Conservation (phyloP, 2,888 invertebrate genomes). For the Blomia tropicalis region DNA sequence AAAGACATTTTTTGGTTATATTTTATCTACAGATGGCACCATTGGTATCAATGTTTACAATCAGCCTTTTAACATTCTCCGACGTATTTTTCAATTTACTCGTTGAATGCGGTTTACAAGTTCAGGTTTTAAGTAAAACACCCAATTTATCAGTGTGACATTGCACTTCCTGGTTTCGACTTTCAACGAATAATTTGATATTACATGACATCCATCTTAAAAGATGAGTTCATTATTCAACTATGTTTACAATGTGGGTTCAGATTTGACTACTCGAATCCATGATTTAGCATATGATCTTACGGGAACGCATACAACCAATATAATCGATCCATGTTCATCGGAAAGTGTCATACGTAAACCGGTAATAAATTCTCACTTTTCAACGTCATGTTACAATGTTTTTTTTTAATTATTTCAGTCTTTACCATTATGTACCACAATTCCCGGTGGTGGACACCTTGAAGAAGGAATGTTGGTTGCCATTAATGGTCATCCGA, state of each 20-base stretch:
- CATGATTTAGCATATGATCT: neutral
- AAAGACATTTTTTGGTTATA: too few relatives aligned
- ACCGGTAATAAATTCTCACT: neutral
- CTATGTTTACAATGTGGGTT: neutral
- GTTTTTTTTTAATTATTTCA: neutral
- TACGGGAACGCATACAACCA: neutral
- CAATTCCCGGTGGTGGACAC: neutral
- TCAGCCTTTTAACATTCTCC: too few relatives aligned
- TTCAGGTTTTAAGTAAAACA: too few relatives aligned
- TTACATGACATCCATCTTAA: too few relatives aligned
- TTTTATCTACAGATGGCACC: too few relatives aligned
- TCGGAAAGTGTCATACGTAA: neutral
- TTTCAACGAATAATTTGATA: too few relatives aligned
- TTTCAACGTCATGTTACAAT: neutral
- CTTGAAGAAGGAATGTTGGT: neutral
- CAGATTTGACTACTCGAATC: neutral
- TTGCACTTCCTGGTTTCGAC: too few relatives aligned
- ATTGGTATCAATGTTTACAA: too few relatives aligned
- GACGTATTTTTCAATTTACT: too few relatives aligned
- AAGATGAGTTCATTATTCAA: neutral
- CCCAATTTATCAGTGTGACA: too few relatives aligned
- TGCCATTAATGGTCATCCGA: neutral
- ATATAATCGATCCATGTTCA: constrained; percentile 2
- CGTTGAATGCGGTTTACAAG: too few relatives aligned
- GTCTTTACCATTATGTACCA: neutral